Percentiles rank a stretch among this genome's conserved stretches.
These are phyloP conservation scores for Coptodon bakossiorum DNA, from an alignment of 2,113 vertebrate genomes.

Conservation along the genomic window DNA sequence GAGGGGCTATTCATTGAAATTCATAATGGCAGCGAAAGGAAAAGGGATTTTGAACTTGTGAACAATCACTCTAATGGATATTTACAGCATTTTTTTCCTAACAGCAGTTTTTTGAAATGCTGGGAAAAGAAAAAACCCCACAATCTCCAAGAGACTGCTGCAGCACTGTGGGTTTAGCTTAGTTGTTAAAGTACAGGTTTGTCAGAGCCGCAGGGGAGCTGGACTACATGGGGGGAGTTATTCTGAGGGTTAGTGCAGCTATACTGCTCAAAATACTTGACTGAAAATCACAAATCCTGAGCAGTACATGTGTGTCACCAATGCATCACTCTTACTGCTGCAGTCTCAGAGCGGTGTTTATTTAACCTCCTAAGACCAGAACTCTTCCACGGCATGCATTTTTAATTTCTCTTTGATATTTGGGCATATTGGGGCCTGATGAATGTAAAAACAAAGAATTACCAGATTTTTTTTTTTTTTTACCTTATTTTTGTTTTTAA, in stretches of 20 bases:
- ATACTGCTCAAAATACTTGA: neutral
- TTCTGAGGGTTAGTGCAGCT: neutral
- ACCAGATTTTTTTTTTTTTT: no score
- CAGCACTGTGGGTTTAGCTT: neutral
- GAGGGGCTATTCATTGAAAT: neutral
- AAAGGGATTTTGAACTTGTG: neutral
- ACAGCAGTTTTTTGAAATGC: fast-evolving
- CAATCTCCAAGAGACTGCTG: neutral
- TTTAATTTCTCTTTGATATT: no score
- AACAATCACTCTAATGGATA: neutral
- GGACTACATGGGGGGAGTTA: neutral
- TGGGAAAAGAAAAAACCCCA: neutral
- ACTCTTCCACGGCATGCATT: no score
- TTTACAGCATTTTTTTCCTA: neutral
- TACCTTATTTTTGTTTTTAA: no score
- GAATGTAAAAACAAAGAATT: no score
- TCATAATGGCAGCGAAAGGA: neutral
- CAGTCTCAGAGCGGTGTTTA: neutral
- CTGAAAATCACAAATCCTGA: neutral
- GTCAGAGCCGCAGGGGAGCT: neutral
- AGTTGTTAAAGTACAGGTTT: neutral
- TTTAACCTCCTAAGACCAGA: neutral
- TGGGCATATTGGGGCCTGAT: no score
- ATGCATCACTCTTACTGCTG: neutral
- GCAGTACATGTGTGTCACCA: neutral